A percentile compares a stretch with the other conserved stretches of the same genome.
These are phyloP conservation scores for Hypena proboscidalis DNA, from an alignment of 2,888 invertebrate genomes.

Conservation along the genomic window DNA sequence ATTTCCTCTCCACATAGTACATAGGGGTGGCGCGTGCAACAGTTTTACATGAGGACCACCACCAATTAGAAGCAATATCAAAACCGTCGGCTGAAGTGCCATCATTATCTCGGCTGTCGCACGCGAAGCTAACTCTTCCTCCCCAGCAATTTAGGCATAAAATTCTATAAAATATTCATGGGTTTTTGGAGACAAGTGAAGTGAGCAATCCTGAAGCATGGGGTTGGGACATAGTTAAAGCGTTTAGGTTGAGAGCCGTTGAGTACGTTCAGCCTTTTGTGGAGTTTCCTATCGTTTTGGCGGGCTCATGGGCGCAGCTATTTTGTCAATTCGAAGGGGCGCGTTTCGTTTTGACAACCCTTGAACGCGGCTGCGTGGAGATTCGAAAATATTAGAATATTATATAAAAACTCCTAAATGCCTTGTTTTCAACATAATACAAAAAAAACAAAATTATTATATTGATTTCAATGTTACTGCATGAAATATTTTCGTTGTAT, in stretches of 20 bases:
- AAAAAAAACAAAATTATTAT: neutral
- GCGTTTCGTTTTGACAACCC: slow-evolving; percentile 73
- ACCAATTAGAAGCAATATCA: slow-evolving; percentile 83
- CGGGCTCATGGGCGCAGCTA: slow-evolving; percentile 68
- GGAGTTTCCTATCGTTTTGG: slow-evolving; percentile 80
- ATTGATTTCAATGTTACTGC: too few relatives aligned
- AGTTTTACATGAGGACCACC: slow-evolving; percentile 79
- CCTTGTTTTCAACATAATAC: too few relatives aligned
- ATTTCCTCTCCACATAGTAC: slow-evolving; percentile 37
- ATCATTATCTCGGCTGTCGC: slow-evolving; percentile 76
- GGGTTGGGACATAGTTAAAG: slow-evolving; percentile 84
- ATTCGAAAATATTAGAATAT: slow-evolving; percentile 56
- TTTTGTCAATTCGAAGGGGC: slow-evolving; percentile 80
- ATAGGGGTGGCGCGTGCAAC: slow-evolving; percentile 81
- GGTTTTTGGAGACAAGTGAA: slow-evolving; percentile 84
- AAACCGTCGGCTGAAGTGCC: slow-evolving; percentile 81
- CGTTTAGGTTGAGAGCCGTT: slow-evolving; percentile 80
- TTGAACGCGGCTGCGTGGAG: slow-evolving; percentile 47
- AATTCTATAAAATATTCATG: slow-evolving; percentile 72
- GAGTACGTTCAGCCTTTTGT: slow-evolving; percentile 80
- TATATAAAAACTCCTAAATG: too few relatives aligned
- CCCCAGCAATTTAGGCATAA: slow-evolving; percentile 60
- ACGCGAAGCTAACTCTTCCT: slow-evolving; percentile 65
- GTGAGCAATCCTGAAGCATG: slow-evolving; percentile 82
- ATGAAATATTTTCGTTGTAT: neutral